Percentiles rank a stretch among this genome's conserved stretches.
Evolutionary conservation across 1,140 invertebrate genomes (phyloP).

Genomic region (Drosophila neocordata): DNA sequence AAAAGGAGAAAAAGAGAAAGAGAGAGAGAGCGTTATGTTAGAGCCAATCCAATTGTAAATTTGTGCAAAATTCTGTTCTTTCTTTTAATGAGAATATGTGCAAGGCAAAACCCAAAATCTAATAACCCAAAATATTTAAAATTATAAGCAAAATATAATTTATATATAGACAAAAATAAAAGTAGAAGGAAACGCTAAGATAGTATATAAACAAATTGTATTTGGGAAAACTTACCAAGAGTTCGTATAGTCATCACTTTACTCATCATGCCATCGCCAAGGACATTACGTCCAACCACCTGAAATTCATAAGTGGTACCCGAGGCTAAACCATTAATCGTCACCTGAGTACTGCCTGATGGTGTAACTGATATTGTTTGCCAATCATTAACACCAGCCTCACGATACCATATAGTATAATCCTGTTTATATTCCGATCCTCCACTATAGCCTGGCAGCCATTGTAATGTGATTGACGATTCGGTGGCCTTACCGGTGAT

Average conservation of each 20-base stretch:
- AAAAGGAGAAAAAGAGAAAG: slow-evolving; percentile 79
- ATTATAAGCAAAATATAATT: slow-evolving; percentile 16
- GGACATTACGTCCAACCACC: slow-evolving; percentile 95
- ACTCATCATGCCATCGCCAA: slow-evolving; percentile 97
- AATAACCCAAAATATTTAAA: slow-evolving; percentile 34
- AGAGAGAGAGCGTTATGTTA: slow-evolving; percentile 79
- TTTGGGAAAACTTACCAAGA: slow-evolving; percentile 88
- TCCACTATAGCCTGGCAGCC: slow-evolving; percentile 97
- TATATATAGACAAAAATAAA: slow-evolving; percentile 10
- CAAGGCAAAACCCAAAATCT: slow-evolving; percentile 47
- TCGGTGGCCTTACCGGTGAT: slow-evolving; percentile 93
- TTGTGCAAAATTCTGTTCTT: slow-evolving; percentile 15
- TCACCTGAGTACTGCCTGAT: slow-evolving; percentile 93
- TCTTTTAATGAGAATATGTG: slow-evolving; percentile 42
- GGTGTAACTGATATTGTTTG: slow-evolving; percentile 96
- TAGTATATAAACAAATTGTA: slow-evolving; percentile 8
- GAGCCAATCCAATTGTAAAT: slow-evolving; percentile 68
- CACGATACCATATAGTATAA: slow-evolving; percentile 95
- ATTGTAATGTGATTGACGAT: slow-evolving; percentile 94
- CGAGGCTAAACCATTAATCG: slow-evolving; percentile 94
- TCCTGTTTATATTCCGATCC: slow-evolving; percentile 97
- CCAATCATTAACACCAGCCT: slow-evolving; percentile 93
- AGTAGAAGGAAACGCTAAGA: not conserved
- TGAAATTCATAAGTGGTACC: slow-evolving; percentile 98
- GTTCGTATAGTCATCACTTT: slow-evolving; percentile 95